A percentile compares a stretch with the other conserved stretches of the same genome.
Evolutionary conservation across 2,888 invertebrate genomes (phyloP).

Genomic region (Prosapia bicincta): DNA sequence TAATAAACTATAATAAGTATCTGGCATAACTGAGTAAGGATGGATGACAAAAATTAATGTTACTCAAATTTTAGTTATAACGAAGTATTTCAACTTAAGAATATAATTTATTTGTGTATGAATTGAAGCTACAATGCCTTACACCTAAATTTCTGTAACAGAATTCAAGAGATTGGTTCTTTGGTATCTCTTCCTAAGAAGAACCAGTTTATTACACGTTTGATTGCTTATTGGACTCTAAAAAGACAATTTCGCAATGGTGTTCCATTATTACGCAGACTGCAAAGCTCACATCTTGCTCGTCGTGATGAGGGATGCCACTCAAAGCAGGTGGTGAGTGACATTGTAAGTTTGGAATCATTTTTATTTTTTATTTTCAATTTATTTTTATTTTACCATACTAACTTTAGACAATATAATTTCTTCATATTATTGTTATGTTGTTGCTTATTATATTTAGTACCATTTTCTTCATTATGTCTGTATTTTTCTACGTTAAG

Average conservation of each 20-base stretch:
- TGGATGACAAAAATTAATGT: too few relatives aligned
- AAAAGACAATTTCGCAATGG: constrained; percentile 94
- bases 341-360: constrained; percentile 36
- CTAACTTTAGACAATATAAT: background rate
- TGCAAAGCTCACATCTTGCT: constrained; percentile 54
- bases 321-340: constrained; percentile 39
- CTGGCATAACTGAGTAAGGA: too few relatives aligned
- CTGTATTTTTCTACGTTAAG: too few relatives aligned
- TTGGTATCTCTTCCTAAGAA: constrained; percentile 72
- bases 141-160: too few relatives aligned
- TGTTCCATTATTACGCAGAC: constrained; percentile 83
- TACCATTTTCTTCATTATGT: too few relatives aligned
- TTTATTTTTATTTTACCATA: background rate
- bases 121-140: too few relatives aligned
- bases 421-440: too few relatives aligned
- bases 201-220: constrained; percentile 79
- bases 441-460: too few relatives aligned
- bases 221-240: constrained; percentile 96
- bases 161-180: constrained; percentile 82
- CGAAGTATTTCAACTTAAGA: too few relatives aligned
- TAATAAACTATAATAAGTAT: too few relatives aligned
- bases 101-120: too few relatives aligned
- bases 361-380: constrained; percentile 6
- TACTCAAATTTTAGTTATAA: too few relatives aligned
- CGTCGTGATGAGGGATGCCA: constrained; percentile 43